Evolutionary conservation across 2,888 invertebrate species (phyloP), one percentile per base, ranked within the genome.

Genomic region (Chironomus riparius): DNA sequence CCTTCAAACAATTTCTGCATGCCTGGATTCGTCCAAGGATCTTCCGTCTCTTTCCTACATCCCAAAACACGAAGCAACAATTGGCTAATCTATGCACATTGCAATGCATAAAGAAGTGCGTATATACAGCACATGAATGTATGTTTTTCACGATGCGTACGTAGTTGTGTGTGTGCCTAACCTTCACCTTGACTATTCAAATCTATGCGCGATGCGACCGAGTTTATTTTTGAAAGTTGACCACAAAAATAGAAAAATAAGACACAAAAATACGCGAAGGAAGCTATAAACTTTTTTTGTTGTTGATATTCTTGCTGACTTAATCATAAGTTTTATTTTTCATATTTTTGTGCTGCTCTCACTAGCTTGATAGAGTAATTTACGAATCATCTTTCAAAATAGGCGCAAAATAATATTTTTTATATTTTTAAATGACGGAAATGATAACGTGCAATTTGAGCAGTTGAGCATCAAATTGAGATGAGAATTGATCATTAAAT

Each of bases 161-260:
- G 15, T 50, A 15, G 15, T 50, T 13, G 50, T 50, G 50, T 50
- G 50, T 56, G 18, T 15, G 5, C 1, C n/a, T 62, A 72, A 72
- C 72, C 72, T 72, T 72, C 72, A 62, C 61, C 72, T 72, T 72
- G 72, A 38, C 24, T 56, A 56, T 56, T 56, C 18, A 18, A 56
- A 18, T 38, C 38, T 38, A 38, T 38, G 38, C 38, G 38, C 38
- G 38, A 68, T 28, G 24, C 68, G 47, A 47, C 70, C 12, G 47
- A 70, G 13, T 47, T 70, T 47, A 18, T 70, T 70, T 65, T 65
- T 22, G 21, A 56, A 56, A 56, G 56, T 56, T 56, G 56, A 15
- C 56, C 56, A 56, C 56, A 56, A 56, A 56, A 56, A 56, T 56
- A 56, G 56, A 56, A 18, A 56, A 6, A 56, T 7, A 56, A 38